A percentile compares a stretch with the other conserved stretches of the same genome.
These are phyloP conservation scores for Tenthredo livida DNA, from an alignment of 2,888 invertebrate genomes.

Conservation along the genomic window DNA sequence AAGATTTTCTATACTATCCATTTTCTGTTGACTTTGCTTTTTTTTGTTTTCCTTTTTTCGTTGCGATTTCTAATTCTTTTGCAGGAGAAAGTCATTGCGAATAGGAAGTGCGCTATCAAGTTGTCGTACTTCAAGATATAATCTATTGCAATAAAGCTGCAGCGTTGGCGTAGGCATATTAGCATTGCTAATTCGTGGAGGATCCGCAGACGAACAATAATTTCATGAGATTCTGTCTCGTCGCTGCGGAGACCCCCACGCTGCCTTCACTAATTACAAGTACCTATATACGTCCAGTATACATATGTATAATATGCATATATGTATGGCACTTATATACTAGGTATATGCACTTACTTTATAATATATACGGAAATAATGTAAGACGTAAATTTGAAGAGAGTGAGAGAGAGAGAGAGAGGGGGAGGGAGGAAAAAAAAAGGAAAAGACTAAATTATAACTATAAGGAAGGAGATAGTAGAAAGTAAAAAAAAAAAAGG, in stretches of 20 bases:
- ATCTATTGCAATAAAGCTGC: background rate
- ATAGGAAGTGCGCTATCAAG: constrained; percentile 32
- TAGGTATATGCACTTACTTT: background rate
- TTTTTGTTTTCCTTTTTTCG: background rate
- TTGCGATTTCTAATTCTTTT: background rate
- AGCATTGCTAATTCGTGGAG: constrained; percentile 34
- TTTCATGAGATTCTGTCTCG: constrained; percentile 29
- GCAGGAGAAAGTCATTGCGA: constrained; percentile 25
- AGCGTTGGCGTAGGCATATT: constrained; percentile 27
- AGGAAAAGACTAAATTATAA: background rate
- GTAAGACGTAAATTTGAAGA: background rate
- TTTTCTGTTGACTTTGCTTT: background rate
- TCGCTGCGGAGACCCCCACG: background rate
- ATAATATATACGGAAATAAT: background rate
- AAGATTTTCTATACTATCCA: constrained; percentile 3
- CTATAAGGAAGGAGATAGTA: background rate
- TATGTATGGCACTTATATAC: background rate
- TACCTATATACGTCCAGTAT: background rate
- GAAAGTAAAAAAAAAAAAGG: no score
- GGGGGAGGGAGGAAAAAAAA: background rate
- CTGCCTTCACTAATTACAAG: constrained; percentile 2
- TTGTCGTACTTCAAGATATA: background rate
- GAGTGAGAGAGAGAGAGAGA: no score
- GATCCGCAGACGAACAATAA: constrained; percentile 30
- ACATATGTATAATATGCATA: background rate